Evolutionary conservation across 2,888 invertebrate species (phyloP).

Genomic region (Atrina japonica): DNA sequence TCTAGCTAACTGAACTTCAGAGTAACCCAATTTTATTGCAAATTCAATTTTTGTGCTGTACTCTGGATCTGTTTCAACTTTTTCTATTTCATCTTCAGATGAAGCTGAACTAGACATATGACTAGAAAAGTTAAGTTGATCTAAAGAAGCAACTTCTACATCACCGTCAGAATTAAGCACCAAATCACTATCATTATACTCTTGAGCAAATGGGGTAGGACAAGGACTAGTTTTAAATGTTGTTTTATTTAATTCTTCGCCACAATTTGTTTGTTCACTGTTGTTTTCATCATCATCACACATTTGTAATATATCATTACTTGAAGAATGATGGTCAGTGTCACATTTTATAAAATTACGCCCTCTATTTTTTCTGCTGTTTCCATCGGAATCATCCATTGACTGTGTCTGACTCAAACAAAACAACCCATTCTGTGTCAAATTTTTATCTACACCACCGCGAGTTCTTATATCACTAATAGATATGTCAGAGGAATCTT

Average conservation of each 20-base stretch:
- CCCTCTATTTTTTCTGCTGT: neutral
- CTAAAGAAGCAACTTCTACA: neutral
- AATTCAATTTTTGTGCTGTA: conserved; percentile 89
- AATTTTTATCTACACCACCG: neutral
- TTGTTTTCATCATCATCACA: too few relatives aligned
- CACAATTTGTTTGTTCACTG: neutral
- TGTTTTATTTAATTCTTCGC: neutral
- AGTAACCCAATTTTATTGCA: conserved; percentile 94
- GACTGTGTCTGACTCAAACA: neutral
- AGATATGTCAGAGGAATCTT: neutral
- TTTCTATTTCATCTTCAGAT: conserved; percentile 49
- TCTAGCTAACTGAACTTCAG: conserved; percentile 90
- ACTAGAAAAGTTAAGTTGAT: conserved; percentile 27
- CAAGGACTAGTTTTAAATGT: neutral
- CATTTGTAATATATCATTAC: too few relatives aligned
- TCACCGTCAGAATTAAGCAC: neutral
- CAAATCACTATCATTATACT: neutral
- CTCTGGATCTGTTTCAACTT: conserved; percentile 49
- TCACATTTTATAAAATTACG: too few relatives aligned
- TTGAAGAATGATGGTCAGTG: too few relatives aligned
- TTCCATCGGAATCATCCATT: neutral
- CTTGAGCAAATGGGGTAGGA: neutral
- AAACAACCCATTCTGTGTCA: neutral
- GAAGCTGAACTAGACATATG: conserved; percentile 20
- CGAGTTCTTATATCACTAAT: neutral